Evolutionary conservation across 2,113 vertebrate genomes (phyloP), one percentile per base, ranked within the genome.

Genomic region (Tragelaphus scriptus): DNA sequence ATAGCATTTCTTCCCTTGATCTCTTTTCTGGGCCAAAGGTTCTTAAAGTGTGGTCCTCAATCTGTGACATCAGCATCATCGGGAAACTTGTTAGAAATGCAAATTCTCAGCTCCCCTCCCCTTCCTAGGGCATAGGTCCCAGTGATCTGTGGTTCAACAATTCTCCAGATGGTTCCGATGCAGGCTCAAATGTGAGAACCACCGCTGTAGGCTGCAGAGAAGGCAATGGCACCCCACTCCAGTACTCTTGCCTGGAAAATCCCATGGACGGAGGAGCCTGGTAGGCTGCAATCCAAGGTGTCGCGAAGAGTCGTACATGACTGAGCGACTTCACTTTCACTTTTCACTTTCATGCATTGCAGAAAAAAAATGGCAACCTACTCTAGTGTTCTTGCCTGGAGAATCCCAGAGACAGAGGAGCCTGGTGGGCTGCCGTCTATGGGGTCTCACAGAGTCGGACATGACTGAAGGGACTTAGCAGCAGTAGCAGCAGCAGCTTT

Each of bases 151-250:
- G 77, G 4, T 61, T 61, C 79, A 75, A 6, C 6, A 88, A 26
- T 81, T 58, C 71, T 84, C 71, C 36, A 85, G 28, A 19, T 49
- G 47, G 90, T 95, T 75, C 51, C 21, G 17, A 89, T 36, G 53
- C 55, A 82, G 68, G 25, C 55, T 96, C 63, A 36, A 56, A 85
- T 80, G 82, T 90, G 75, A 81, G 75, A 96, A 63, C 28, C 23
- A 59, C 19, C 30, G 7, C 17, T 90, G 8, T 10, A 81, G 85
- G 68, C 53, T 90, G 82, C 59, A 14, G 59, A 28, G 5, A 28
- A 61, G 26, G 59, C 59, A 61, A 28, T 61, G 59, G 59, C 59
- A 61, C 26, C 59, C 12, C 59, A 14, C 59, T 61, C 59, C 59
- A 61, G 59, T 28, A 14, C 59, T 61, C 59, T 28, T 61, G 59